A percentile compares a stretch with the other conserved stretches of the same genome.
Conservation (phyloP, 2,888 invertebrate species). For the Eudasyphora cyanicolor region DNA sequence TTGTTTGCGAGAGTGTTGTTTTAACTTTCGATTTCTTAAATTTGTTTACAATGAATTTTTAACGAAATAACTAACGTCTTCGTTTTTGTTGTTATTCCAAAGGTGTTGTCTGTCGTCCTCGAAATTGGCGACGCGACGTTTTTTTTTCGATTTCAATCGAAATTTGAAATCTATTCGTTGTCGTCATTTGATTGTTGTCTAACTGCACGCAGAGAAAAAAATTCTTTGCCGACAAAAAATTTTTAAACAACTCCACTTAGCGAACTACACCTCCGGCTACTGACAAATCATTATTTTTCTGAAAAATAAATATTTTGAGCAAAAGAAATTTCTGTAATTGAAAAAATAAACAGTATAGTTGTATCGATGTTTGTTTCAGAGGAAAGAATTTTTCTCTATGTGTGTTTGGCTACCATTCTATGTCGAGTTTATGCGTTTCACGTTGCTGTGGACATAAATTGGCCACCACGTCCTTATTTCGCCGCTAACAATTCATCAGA, state of each 20-base stretch:
- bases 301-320: no score
- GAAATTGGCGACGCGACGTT: neutral
- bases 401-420: neutral
- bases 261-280: no score
- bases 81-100: neutral
- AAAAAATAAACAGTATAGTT: no score
- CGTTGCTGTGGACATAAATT: constrained; percentile 41
- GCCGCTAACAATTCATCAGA: constrained; percentile 22
- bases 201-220: no score
- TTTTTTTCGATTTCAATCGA: neutral
- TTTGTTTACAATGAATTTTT: constrained; percentile 35
- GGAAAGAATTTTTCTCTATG: no score
- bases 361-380: no score
- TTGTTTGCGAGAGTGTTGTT: neutral
- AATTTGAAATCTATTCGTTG: neutral
- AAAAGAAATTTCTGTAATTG: no score
- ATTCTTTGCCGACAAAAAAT: no score
- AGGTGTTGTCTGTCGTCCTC: neutral
- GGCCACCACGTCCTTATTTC: constrained; percentile 37
- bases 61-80: constrained; percentile 1
- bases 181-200: neutral
- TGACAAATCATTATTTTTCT: no score
- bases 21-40: neutral
- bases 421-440: neutral
- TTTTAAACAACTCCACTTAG: no score